Evolutionary conservation across 1,140 invertebrate species (phyloP).

Genomic region (Platyura marginata): DNA sequence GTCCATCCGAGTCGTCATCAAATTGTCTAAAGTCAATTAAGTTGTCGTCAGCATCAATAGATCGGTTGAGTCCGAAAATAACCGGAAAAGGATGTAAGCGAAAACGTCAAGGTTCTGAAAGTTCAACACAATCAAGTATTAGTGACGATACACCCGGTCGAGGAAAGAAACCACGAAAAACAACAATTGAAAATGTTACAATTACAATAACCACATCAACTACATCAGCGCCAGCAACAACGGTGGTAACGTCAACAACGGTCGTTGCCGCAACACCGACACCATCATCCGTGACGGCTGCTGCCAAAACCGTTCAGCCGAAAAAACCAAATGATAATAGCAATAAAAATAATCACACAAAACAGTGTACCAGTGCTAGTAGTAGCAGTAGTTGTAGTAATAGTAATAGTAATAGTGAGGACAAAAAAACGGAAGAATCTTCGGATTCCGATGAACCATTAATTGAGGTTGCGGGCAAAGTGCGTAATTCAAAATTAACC

Average conservation of each 20-base stretch:
- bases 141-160: slow-evolving; percentile 27
- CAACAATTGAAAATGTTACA: not conserved
- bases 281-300: not conserved
- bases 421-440: slow-evolving; percentile 30
- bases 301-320: not conserved
- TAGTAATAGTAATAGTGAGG: too few relatives aligned
- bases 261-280: not conserved
- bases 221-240: slow-evolving; percentile 3
- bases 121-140: slow-evolving; percentile 38
- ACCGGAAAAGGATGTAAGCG: slow-evolving; percentile 31
- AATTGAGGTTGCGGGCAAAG: slow-evolving; percentile 49
- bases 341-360: not conserved
- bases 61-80: slow-evolving; percentile 4
- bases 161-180: slow-evolving; percentile 6
- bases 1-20: slow-evolving; percentile 23
- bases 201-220: not conserved
- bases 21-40: not conserved
- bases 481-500: slow-evolving; percentile 25
- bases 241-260: not conserved
- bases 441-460: slow-evolving; percentile 65
- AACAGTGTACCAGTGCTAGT: too few relatives aligned
- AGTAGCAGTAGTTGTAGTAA: slow-evolving; percentile 11
- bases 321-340: too few relatives aligned
- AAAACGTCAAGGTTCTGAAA: slow-evolving; percentile 58
- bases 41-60: not conserved